Evolutionary conservation across 2,888 invertebrate species (phyloP).

Genomic region (Zhengitettix transpicula): DNA sequence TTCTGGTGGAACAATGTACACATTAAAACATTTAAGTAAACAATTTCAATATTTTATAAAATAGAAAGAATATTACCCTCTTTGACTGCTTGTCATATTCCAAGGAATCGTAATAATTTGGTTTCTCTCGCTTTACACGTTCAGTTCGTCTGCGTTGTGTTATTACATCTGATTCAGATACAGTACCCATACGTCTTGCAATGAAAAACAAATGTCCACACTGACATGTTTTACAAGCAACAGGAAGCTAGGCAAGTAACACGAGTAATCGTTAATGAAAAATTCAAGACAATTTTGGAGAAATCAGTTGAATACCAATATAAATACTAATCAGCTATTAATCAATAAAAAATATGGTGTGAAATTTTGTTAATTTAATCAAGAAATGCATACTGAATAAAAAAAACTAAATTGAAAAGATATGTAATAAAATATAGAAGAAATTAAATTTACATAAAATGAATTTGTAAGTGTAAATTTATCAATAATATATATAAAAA

Average conservation of each 20-base stretch:
- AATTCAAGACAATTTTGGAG: not conserved
- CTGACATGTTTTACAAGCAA: slow-evolving; percentile 68
- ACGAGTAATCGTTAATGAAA: not conserved
- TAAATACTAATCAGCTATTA: not conserved
- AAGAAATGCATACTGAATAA: not conserved
- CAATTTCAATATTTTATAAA: not conserved
- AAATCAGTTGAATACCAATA: not conserved
- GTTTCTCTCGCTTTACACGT: slow-evolving; percentile 55
- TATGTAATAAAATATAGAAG: not conserved
- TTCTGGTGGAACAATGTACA: slow-evolving; percentile 10
- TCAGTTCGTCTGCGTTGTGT: slow-evolving; percentile 47
- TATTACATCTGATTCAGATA: slow-evolving; percentile 18
- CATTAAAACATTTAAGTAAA: not conserved
- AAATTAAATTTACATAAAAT: not conserved
- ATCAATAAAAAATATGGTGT: not conserved
- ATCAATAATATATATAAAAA: too few relatives aligned
- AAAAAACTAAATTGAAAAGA: not conserved
- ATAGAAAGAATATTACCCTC: slow-evolving; percentile 27
- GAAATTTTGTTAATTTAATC: not conserved
- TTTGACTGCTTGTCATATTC: slow-evolving; percentile 62
- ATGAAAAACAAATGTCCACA: slow-evolving; percentile 70
- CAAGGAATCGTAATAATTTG: slow-evolving; percentile 68
- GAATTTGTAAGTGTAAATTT: too few relatives aligned
- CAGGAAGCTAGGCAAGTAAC: slow-evolving; percentile 57
- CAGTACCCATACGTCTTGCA: slow-evolving; percentile 33